Evolutionary conservation across 2,797 vertebrate species (phyloP), one percentile per base, ranked within the genome.

Genomic region (Remorina albescens): DNA sequence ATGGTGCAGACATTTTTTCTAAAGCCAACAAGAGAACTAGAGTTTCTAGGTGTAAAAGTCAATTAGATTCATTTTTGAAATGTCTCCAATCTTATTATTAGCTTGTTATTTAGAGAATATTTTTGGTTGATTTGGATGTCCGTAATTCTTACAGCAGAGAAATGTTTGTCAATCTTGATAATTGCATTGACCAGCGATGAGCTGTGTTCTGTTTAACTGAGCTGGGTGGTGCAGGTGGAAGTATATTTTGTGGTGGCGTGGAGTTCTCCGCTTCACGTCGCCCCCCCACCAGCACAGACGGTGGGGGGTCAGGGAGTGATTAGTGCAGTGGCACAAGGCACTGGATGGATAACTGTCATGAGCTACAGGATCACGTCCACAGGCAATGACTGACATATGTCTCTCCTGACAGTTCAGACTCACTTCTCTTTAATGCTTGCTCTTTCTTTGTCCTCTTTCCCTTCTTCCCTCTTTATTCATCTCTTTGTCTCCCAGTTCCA

Each of bases 351-450:
- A 67, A 76, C 70, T 70, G 77, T 60, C 77, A 62, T 64, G 55
- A 80, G 37, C 70, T 71, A 58, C 46, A 57, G 67, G 78, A 84
- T 82, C 80, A 71, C 64, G 69, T 80, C 78, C 65, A 75, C 50
- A 58, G 55, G 71, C 67, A 11, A 37, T 69, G 85, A 88, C 72
- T 82, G 85, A 83, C 72, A 34, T 55, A 44, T 70, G 80, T 73
- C 67, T 76, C 61, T 25, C 63, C 77, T 51, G 76, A 82, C 67
- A 69, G 61, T 41, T 73, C 61, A 12, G 37, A 50, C 63, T 55
- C 69, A 34, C 37, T 26, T 28, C 53, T 46, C 57, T 47, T 81
- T 47, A 25, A 26, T 26, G 23, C 8, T 13, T 16, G 23, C 37
- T 55, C 28, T n/a, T 11, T 41, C 53, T 46, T 19, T 56, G 11